phyloP scores from a whole-genome alignment of 2,113 vertebrate species.

The Rhizomys pruinosus region DNA sequence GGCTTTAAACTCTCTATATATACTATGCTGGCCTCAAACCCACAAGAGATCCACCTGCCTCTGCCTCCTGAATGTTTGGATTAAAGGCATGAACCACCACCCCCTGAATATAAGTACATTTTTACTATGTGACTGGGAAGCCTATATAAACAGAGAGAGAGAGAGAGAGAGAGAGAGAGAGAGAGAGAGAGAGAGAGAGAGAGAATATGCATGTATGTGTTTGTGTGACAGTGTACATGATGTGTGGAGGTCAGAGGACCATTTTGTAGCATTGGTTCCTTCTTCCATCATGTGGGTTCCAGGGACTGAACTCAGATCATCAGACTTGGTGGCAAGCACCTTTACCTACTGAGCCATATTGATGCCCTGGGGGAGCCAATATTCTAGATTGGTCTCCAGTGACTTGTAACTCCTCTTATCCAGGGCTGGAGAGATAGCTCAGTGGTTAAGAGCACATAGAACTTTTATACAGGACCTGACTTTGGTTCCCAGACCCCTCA shows the following conservation, averaged over 20 bases:
- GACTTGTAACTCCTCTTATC: background rate
- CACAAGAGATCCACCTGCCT: background rate
- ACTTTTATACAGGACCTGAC: too few relatives aligned
- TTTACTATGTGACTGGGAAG: background rate
- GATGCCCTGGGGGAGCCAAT: background rate
- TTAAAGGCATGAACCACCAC: background rate
- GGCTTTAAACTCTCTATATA: too few relatives aligned
- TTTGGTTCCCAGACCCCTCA: too few relatives aligned
- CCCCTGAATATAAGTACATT: background rate
- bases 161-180: too few relatives aligned
- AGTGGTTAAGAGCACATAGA: too few relatives aligned
- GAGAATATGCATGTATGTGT: too few relatives aligned
- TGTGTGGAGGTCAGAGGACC: background rate
- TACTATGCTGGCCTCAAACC: background rate
- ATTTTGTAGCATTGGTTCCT: background rate
- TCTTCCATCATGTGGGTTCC: background rate
- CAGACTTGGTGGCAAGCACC: background rate
- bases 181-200: too few relatives aligned
- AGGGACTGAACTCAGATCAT: background rate
- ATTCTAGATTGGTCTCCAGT: background rate
- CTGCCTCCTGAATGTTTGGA: background rate
- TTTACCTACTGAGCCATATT: background rate
- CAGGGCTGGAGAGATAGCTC: too few relatives aligned
- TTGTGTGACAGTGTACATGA: too few relatives aligned
- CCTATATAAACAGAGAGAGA: too few relatives aligned